phyloP scores from a whole-genome alignment of 2,113 vertebrate species.

The Piliocolobus tephrosceles region DNA sequence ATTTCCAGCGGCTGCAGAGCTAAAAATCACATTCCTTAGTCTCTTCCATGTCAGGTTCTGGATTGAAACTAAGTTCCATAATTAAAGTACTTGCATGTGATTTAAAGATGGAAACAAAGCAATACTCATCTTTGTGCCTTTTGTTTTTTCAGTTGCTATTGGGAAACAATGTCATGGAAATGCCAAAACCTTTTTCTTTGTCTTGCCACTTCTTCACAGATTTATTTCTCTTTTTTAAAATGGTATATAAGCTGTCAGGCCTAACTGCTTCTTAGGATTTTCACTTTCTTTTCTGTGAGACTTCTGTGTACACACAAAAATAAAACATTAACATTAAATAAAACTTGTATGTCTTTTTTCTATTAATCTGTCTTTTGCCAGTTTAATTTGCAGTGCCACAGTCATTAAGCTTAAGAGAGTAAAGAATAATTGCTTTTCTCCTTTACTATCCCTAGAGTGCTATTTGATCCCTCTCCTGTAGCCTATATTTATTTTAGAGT shows the following conservation, averaged over 20 bases:
- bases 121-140: not conserved
- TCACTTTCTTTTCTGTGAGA: constrained; percentile 21
- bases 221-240: constrained; percentile 1
- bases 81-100: not conserved
- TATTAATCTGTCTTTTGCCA: not conserved
- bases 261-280: not conserved
- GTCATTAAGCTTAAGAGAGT: not conserved
- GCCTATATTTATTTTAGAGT: not conserved
- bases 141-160: not conserved
- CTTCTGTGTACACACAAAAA: not conserved
- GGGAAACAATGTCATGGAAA: not conserved
- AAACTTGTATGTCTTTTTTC: not conserved
- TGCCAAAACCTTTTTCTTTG: not conserved
- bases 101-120: not conserved
- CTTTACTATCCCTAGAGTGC: not conserved
- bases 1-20: not conserved
- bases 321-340: constrained; percentile 24
- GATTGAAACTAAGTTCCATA: not conserved
- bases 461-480: not conserved
- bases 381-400: not conserved
- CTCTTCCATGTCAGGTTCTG: not conserved
- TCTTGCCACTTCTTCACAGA: not conserved
- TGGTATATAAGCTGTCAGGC: not conserved
- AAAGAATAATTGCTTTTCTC: not conserved
- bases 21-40: not conserved